Conservation (phyloP, 2,888 invertebrate species). For the Brachypterus glaber region DNA sequence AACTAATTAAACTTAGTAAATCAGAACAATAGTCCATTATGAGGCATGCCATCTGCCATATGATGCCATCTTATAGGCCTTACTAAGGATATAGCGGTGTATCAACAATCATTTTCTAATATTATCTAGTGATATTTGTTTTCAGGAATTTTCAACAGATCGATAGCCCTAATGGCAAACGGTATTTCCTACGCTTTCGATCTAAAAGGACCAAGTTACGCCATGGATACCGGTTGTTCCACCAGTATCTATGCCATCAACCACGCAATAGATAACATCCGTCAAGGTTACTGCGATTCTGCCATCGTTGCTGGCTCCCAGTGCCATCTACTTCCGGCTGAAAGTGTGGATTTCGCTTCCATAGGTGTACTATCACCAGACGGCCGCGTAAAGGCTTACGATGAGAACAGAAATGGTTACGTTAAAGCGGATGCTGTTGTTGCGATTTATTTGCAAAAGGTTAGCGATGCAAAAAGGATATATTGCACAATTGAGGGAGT, state of each 20-base stretch:
- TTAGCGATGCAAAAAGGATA: conserved; percentile 37
- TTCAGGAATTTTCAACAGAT: conserved; percentile 16
- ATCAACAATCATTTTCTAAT: conserved; percentile 10
- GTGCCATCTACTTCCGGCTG: conserved; percentile 21
- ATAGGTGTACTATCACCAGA: conserved; percentile 19
- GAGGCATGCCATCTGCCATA: no score
- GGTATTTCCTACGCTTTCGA: conserved; percentile 25
- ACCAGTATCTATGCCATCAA: conserved; percentile 22
- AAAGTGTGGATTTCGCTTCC: conserved; percentile 21
- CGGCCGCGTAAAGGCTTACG: conserved; percentile 22
- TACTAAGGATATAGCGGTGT: no score
- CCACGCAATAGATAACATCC: conserved; percentile 19
- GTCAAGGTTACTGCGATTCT: conserved; percentile 13
- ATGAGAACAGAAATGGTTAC: conserved; percentile 22
- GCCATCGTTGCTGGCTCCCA: conserved; percentile 22
- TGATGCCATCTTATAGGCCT: no score
- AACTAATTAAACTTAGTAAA: no score
- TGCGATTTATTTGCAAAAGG: conserved; percentile 40
- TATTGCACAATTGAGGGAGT: conserved; percentile 45
- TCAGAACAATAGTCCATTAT: no score
- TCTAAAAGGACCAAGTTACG: conserved; percentile 26
- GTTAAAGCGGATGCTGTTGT: conserved; percentile 42
- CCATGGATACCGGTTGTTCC: conserved; percentile 27
- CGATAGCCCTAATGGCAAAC: conserved; percentile 20
- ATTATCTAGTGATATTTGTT: conserved; percentile 7